Evolutionary conservation across 2,888 invertebrate species (phyloP).

Genomic region (Lycia hirtaria): DNA sequence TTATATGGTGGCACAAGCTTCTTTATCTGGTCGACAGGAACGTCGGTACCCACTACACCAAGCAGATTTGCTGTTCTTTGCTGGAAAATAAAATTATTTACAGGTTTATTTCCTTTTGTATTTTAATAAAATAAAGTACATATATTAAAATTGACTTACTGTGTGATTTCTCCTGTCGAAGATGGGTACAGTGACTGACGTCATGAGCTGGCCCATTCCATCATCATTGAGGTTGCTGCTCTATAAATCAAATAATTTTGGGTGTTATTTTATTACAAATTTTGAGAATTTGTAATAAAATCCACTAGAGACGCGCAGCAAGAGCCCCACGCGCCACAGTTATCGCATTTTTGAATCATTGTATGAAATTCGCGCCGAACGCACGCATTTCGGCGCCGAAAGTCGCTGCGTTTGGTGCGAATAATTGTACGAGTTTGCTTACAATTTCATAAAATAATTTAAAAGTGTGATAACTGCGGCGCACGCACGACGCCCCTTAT

Average conservation of each 20-base stretch:
- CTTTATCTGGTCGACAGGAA: conserved; percentile 97
- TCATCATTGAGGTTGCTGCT: conserved; percentile 88
- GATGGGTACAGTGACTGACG: conserved; percentile 97
- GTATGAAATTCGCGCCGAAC: too few relatives aligned
- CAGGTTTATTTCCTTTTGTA: neutral
- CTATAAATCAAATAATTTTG: conserved; percentile 67
- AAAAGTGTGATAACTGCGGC: too few relatives aligned
- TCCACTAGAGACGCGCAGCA: too few relatives aligned
- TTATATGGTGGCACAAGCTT: conserved; percentile 97
- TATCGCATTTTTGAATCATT: too few relatives aligned
- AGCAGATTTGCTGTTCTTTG: conserved; percentile 95
- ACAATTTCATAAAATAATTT: too few relatives aligned
- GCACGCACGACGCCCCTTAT: too few relatives aligned
- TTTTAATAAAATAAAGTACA: neutral
- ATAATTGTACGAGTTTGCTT: too few relatives aligned
- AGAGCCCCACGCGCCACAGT: too few relatives aligned
- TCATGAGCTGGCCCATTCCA: conserved; percentile 93
- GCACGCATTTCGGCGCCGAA: too few relatives aligned
- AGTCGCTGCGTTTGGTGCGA: too few relatives aligned
- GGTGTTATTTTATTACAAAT: neutral
- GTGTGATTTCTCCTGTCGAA: conserved; percentile 97
- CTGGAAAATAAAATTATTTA: conserved; percentile 70
- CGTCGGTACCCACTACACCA: conserved; percentile 98
- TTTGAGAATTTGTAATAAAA: too few relatives aligned
- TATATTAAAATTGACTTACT: conserved; percentile 69